phyloP scores from a whole-genome alignment of 2,797 vertebrate species.

The Galagoides demidoff region DNA sequence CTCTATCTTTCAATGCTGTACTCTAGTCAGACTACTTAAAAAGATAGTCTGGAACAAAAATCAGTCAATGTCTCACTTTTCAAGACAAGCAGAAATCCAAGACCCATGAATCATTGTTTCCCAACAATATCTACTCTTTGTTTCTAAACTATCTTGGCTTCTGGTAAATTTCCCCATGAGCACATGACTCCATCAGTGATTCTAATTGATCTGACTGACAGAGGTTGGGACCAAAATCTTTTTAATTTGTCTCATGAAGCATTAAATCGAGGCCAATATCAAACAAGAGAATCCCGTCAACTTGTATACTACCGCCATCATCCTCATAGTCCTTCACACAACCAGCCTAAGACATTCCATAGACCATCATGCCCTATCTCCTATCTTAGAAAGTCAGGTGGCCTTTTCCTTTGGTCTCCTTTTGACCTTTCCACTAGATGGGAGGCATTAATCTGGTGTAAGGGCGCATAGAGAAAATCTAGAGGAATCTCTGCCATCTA shows the following conservation, averaged over 20 bases:
- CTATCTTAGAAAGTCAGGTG: neutral
- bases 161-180: neutral
- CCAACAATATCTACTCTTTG: neutral
- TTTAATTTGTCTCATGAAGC: neutral
- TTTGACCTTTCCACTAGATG: neutral
- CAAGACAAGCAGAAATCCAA: neutral
- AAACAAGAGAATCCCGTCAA: neutral
- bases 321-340: neutral
- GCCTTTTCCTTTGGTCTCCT: neutral
- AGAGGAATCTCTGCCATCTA: constrained; percentile 2
- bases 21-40: neutral
- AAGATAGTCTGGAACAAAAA: neutral
- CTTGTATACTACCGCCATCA: neutral
- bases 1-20: neutral
- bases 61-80: neutral
- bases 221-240: neutral
- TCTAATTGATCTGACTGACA: neutral
- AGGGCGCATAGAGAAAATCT: neutral
- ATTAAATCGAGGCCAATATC: neutral
- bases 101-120: neutral
- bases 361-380: neutral
- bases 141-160: neutral
- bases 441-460: neutral
- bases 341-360: neutral
- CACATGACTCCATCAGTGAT: neutral